Evolutionary conservation across 2,888 invertebrate genomes (phyloP).

Genomic region (Choristoneura rosaceana): DNA sequence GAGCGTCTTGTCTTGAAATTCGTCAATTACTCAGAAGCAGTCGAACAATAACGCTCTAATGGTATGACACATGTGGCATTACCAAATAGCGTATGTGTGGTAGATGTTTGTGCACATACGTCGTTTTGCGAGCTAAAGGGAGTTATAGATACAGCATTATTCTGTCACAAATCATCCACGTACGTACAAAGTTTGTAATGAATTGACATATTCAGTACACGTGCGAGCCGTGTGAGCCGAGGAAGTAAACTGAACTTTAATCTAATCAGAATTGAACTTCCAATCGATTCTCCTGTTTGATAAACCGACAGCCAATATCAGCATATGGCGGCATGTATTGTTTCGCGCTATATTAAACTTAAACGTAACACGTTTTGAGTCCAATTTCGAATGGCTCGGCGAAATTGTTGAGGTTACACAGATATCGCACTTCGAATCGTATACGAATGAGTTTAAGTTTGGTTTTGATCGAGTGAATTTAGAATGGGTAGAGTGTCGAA

Average conservation of each 20-base stretch:
- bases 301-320: constrained; percentile 21
- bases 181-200: constrained; percentile 82
- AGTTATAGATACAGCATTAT: constrained; percentile 77
- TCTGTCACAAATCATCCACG: constrained; percentile 83
- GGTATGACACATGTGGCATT: neutral
- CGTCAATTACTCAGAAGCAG: constrained; percentile 77
- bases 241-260: constrained; percentile 50
- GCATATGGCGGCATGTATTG: constrained; percentile 24
- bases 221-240: constrained; percentile 58
- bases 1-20: constrained; percentile 62
- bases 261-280: constrained; percentile 24
- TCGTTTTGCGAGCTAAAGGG: neutral
- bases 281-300: constrained; percentile 17
- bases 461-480: constrained; percentile 48
- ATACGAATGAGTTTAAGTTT: constrained; percentile 44
- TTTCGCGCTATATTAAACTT: constrained; percentile 13
- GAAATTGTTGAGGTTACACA: constrained; percentile 8
- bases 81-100: constrained; percentile 10
- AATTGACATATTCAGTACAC: constrained; percentile 84
- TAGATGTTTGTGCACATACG: neutral
- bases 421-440: constrained; percentile 54
- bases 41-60: constrained; percentile 72
- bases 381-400: constrained; percentile 11
- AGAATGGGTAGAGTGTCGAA: constrained; percentile 42
- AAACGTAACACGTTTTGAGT: constrained; percentile 3